Conservation (phyloP, 37 sponge, comb jelly and placozoan genomes). For the Oscarella lobularis region DNA sequence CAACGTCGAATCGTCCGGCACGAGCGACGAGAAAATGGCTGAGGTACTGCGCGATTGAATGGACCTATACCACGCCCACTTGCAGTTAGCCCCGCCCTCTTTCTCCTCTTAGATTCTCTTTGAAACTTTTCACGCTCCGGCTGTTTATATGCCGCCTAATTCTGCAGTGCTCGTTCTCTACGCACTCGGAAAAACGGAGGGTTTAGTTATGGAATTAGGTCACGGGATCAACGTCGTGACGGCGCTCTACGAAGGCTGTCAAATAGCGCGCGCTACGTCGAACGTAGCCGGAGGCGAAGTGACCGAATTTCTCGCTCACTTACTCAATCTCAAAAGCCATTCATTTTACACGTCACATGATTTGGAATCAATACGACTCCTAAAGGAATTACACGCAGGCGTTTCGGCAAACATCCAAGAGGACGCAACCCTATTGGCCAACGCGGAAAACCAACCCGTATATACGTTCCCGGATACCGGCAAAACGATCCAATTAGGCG, state of each 20-base stretch:
- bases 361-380: background rate
- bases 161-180: background rate
- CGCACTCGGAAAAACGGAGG: background rate
- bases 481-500: background rate
- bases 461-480: background rate
- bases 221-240: background rate
- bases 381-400: background rate
- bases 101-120: background rate
- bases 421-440: background rate
- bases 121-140: constrained; percentile 3
- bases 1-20: background rate
- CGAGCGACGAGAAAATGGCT: background rate
- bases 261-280: background rate
- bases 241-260: background rate
- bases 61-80: too few species aligned
- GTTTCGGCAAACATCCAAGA: background rate
- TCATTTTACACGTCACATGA: background rate
- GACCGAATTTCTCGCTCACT: background rate
- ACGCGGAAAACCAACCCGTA: background rate
- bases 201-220: constrained; percentile 3
- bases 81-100: too few species aligned
- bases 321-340: background rate
- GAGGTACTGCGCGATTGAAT: background rate
- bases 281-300: background rate
- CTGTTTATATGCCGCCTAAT: background rate